A percentile compares a stretch with the other conserved stretches of the same genome.
Evolutionary conservation across 2,113 vertebrate species (phyloP).

Genomic region (Xenus cinereus): DNA sequence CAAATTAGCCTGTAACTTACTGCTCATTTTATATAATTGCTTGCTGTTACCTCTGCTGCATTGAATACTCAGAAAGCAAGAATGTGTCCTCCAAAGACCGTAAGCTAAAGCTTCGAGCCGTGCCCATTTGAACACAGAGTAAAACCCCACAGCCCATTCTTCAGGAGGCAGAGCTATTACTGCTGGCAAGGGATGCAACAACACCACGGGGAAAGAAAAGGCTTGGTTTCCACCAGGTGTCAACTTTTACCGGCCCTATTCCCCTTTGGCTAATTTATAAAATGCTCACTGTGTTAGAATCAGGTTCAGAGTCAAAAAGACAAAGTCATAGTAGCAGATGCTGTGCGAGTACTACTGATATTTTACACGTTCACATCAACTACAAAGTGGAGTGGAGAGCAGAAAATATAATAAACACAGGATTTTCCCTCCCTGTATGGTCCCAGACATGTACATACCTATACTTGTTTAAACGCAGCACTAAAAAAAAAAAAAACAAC

Average conservation of each 20-base stretch:
- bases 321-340: not conserved
- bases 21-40: not conserved
- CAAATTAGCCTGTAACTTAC: not conserved
- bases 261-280: constrained; percentile 20
- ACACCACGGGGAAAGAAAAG: not conserved
- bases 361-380: not conserved
- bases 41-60: not conserved
- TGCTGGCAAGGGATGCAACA: constrained; percentile 32
- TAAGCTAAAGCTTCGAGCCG: not conserved
- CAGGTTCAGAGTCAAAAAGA: not conserved
- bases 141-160: not conserved
- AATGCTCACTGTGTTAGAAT: not conserved
- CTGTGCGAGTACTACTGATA: not conserved
- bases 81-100: not conserved
- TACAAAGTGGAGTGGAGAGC: not conserved
- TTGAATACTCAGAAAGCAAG: not conserved
- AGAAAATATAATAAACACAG: not conserved
- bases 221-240: constrained; percentile 41
- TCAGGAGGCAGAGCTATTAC: constrained; percentile 16
- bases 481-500: not conserved
- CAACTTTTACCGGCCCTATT: not conserved
- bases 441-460: not conserved
- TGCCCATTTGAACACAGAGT: not conserved
- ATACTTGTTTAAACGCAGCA: not conserved
- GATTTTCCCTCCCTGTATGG: not conserved